Evolutionary conservation across 2,797 vertebrate genomes (phyloP), one percentile per base, ranked within the genome.

Genomic region (Pseudochromis fuscus): DNA sequence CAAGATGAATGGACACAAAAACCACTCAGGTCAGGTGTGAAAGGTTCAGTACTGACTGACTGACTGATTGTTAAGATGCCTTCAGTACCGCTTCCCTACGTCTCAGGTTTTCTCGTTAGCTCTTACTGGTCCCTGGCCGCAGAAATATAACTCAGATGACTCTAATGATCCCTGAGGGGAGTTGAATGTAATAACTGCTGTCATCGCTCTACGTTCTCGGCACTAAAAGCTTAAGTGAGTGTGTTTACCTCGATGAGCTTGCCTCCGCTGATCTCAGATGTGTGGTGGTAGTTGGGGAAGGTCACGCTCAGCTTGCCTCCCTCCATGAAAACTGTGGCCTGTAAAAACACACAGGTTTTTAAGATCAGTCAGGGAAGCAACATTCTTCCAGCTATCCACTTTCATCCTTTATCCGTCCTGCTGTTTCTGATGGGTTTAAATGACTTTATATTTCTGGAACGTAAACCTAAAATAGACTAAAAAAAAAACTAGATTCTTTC

Each of bases 241-340:
- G 21, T 59, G 31, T 77, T 90, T 72, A 94, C 97, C 95, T 99
- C 97, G 0, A 98, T 67, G 37, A 99, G 94, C 65, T 97, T 98
- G 61, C 93, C 96, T 7, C 94, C 96, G 13, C 61, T 83, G 62
- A 98, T 92, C 94, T 98, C 97, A 18, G 94, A 88, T 66, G 93
- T 94, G 68, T 97, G 96, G 56, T 58, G 85, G 86, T 97, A 99
- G 87, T 96, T 97, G 73, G 96, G 96, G 82, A 97, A 98, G 5
- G 91, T 79, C 11, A 89, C 93, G 8, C 83, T 82, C 64, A 98
- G 59, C 90, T 97, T 97, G 49, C 88, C 92, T 16, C 87, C 95
- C 24, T 98, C 96, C 90, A 95, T 88, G 68, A 87, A 77, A 84
- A 98, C 95, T 0, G 89, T 95, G 82, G 94, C 96, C 97, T 99